A percentile compares a stretch with the other conserved stretches of the same genome.
Evolutionary conservation across 2,888 invertebrate species (phyloP).

Genomic region (Calliopum simillimum): DNA sequence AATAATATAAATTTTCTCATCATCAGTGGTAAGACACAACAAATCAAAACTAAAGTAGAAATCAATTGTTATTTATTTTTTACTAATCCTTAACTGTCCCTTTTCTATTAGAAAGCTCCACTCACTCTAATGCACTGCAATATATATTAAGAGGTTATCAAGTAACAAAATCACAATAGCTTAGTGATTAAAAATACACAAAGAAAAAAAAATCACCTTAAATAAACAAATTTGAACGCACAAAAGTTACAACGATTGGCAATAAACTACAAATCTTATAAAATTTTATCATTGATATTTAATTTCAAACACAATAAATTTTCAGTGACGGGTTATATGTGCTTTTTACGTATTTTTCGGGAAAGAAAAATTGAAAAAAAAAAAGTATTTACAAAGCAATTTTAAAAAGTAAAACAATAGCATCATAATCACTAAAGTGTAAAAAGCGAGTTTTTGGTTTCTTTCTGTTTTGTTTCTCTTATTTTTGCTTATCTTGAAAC

Average conservation of each 20-base stretch:
- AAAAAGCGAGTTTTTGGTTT: constrained; percentile 22
- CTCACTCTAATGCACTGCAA: no score
- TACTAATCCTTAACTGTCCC: constrained; percentile 29
- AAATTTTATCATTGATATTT: constrained; percentile 21
- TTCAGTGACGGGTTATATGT: constrained; percentile 50
- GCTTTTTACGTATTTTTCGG: constrained; percentile 36
- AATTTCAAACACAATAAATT: constrained; percentile 32
- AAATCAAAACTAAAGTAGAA: no score
- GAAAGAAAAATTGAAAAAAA: background rate
- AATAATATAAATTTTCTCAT: no score
- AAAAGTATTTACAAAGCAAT: background rate
- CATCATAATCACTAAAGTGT: background rate
- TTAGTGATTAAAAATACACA: no score
- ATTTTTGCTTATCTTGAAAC: background rate
- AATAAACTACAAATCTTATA: no score
- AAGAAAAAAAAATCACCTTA: no score
- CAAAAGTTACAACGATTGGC: no score
- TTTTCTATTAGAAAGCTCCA: constrained; percentile 36
- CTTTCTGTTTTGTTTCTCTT: background rate
- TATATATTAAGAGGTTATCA: no score
- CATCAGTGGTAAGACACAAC: no score
- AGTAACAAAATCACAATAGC: no score
- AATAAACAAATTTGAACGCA: no score
- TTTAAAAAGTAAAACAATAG: background rate
- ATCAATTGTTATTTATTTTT: background rate